A percentile compares a stretch with the other conserved stretches of the same genome.
Conservation (phyloP, 2,888 invertebrate genomes). For the Metacarcinus magister region DNA sequence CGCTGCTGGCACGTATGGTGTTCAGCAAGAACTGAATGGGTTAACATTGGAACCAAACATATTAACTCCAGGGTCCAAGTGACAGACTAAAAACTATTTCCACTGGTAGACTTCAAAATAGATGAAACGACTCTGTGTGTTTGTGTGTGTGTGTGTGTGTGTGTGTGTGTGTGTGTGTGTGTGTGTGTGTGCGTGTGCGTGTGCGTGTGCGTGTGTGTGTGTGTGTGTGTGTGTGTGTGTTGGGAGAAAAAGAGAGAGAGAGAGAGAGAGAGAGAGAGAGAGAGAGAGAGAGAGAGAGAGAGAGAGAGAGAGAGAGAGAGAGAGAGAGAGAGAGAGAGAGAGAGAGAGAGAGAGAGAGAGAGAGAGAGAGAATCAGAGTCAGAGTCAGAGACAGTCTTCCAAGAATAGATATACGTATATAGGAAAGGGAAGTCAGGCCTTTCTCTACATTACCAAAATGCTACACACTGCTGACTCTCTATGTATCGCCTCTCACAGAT, state of each 20-base stretch:
- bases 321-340: background rate
- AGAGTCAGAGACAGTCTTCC: no score
- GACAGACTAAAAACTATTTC: background rate
- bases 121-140: background rate
- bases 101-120: background rate
- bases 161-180: constrained; percentile 2
- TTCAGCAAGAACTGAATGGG: no score
- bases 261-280: constrained; percentile 2
- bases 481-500: background rate
- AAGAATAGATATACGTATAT: no score
- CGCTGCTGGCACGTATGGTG: no score
- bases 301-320: constrained; percentile 2
- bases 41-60: background rate
- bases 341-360: no score
- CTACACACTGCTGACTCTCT: background rate
- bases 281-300: constrained; percentile 2
- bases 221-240: no score
- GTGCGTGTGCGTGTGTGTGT: background rate
- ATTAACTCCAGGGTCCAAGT: background rate
- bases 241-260: background rate
- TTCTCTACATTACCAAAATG: no score
- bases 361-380: no score
- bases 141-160: background rate
- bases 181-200: background rate
- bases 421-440: background rate